These are phyloP conservation scores for Aselliscus stoliczkanus DNA, from an alignment of 2,797 vertebrate genomes.

Conservation along the genomic window DNA sequence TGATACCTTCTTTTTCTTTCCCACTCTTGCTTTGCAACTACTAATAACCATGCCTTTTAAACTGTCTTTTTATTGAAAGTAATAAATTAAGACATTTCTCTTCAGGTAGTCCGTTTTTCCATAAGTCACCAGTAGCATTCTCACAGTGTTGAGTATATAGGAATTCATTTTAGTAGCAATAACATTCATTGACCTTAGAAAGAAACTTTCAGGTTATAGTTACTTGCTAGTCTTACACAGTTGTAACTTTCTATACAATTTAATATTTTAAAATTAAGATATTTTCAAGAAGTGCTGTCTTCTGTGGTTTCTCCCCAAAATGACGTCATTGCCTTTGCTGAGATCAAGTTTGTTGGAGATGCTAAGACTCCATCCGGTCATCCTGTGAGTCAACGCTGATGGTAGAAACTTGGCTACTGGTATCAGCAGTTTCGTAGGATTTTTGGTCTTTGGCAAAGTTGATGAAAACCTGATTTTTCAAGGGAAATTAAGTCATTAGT, in stretches of 20 bases:
- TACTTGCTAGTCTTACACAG: constrained; percentile 11
- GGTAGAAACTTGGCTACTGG: constrained; percentile 74
- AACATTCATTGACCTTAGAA: constrained; percentile 11
- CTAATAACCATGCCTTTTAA: constrained; percentile 43
- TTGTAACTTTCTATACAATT: not conserved
- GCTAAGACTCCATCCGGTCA: constrained; percentile 19
- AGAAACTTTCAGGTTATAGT: not conserved
- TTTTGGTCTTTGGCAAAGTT: constrained; percentile 93
- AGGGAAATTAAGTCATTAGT: constrained; percentile 65
- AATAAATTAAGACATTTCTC: constrained; percentile 67
- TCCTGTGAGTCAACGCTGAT: constrained; percentile 71
- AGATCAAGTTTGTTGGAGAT: not conserved
- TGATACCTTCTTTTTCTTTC: constrained; percentile 28
- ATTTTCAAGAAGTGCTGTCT: not conserved
- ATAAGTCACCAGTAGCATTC: not conserved
- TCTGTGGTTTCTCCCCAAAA: constrained; percentile 9
- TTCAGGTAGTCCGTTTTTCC: not conserved
- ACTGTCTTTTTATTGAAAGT: constrained; percentile 66
- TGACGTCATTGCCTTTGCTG: not conserved
- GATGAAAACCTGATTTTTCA: constrained; percentile 91
- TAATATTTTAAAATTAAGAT: constrained; percentile 46
- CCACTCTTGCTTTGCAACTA: constrained; percentile 34
- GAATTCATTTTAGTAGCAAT: not conserved
- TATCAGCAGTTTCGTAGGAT: constrained; percentile 66
- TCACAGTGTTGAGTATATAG: constrained; percentile 12